phyloP scores from a whole-genome alignment of 2,888 invertebrate species.

The Agonopterix subpropinquella region DNA sequence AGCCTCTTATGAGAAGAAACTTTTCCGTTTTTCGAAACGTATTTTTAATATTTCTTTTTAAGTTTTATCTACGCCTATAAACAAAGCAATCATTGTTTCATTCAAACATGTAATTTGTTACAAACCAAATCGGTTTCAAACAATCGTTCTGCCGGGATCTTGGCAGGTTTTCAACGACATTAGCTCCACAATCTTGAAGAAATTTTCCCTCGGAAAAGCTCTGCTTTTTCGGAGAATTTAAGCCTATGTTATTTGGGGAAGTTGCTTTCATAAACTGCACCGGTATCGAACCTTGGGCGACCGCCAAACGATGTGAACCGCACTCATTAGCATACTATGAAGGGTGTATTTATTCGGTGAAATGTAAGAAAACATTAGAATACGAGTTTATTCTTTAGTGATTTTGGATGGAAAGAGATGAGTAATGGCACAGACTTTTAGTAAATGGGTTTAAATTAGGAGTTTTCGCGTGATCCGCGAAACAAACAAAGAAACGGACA shows the following conservation, averaged over 20 bases:
- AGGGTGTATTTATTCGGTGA: background rate
- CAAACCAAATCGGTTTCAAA: slow-evolving; percentile 11
- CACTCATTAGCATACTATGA: slow-evolving; percentile 16
- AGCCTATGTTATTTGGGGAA: slow-evolving; percentile 13
- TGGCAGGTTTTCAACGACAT: slow-evolving; percentile 24
- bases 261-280: slow-evolving; percentile 17
- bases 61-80: background rate
- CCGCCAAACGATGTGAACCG: slow-evolving; percentile 19
- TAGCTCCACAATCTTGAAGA: slow-evolving; percentile 12
- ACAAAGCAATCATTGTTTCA: background rate
- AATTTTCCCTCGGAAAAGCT: slow-evolving; percentile 19
- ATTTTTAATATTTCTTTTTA: background rate
- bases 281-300: slow-evolving; percentile 22
- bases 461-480: too few relatives aligned
- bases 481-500: too few relatives aligned
- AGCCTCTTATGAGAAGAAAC: background rate
- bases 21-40: background rate
- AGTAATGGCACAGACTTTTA: too few relatives aligned
- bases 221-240: slow-evolving; percentile 18
- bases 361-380: too few relatives aligned
- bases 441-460: too few relatives aligned
- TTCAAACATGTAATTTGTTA: background rate
- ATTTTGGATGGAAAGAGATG: slow-evolving; percentile 4
- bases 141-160: slow-evolving; percentile 8
- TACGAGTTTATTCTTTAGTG: background rate